Base-by-base conservation (phyloP, 1,140 invertebrate genomes). In the Orchesella cincta region DNA sequence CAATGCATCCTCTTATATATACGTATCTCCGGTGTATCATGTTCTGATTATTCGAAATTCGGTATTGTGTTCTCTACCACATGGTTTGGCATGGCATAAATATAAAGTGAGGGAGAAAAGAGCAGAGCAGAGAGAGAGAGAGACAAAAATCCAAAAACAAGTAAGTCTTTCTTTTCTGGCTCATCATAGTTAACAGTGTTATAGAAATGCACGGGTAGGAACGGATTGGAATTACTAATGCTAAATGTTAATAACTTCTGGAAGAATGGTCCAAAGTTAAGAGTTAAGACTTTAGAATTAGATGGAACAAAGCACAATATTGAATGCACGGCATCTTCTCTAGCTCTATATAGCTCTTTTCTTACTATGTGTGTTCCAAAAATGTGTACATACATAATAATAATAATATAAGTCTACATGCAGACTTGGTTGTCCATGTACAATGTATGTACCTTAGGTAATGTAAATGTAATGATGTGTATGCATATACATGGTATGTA, bases 181-280 rank as follows among this genome's bases (percentile, higher is more conserved):
- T 57, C 52, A 57, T 57, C 52, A 23, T 57, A 57, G 52, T 57
- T 57, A 57, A 18, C 23, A 57, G 14, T n/a, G 52, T 57, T 57
- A 18, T 12, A 57, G 14, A 23, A 57, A 57, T 57, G 52, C 23
- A 57, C 23, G 52, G 3, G 12, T 18, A 23, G 3, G 52, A 57
- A 57, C 23, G 52, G 52, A 57, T 57, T 57, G 52, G 52, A 57
- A 57, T 57, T 14, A 57, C 52, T 57, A 57, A 57, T n/a, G n/a
- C n/a, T n/a, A 18, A 57, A 57, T 57, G 52, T n/a, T 57, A 57
- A 57, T 57, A 57, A 57, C 14, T 57, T 57, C 52, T 57, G 39
- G 39, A 46, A 46, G 39, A 46, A 46, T 5, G 18, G 5, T 46
- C 5, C 39, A 46, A 46, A 46, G 39, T 46, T 46, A 18, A 46